Evolutionary conservation across 2,113 vertebrate genomes (phyloP).

Genomic region (Urocynchramus pylzowi): DNA sequence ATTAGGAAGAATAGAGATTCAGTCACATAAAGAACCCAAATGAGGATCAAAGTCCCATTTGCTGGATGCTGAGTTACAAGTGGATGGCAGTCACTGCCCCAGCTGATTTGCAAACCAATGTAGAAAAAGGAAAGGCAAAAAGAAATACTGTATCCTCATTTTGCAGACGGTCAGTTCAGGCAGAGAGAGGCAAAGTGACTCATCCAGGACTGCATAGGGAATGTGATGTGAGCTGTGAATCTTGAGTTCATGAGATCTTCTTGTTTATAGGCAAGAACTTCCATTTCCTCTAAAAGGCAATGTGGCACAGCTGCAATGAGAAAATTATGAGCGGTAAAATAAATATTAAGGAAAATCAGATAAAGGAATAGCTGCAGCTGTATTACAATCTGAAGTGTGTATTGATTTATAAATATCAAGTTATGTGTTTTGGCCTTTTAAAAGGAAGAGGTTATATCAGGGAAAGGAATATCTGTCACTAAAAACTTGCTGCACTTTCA

Average conservation of each 20-base stretch:
- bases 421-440: neutral
- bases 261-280: slow-evolving; percentile 14
- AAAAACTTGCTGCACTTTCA: neutral
- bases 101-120: neutral
- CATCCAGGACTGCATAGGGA: neutral
- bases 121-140: neutral
- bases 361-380: neutral
- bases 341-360: slow-evolving; percentile 28
- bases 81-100: neutral
- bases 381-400: neutral
- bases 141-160: neutral
- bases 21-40: neutral
- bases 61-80: neutral
- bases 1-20: neutral
- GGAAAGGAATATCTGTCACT: neutral
- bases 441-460: neutral
- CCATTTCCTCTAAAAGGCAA: neutral
- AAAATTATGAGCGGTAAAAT: neutral
- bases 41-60: neutral
- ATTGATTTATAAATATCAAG: neutral
- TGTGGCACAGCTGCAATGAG: neutral
- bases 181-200: neutral
- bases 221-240: neutral
- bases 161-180: neutral
- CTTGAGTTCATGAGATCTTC: neutral